A percentile compares a stretch with the other conserved stretches of the same genome.
Conservation (phyloP, 2,113 vertebrate genomes). For the Elaphurus davidianus region DNA sequence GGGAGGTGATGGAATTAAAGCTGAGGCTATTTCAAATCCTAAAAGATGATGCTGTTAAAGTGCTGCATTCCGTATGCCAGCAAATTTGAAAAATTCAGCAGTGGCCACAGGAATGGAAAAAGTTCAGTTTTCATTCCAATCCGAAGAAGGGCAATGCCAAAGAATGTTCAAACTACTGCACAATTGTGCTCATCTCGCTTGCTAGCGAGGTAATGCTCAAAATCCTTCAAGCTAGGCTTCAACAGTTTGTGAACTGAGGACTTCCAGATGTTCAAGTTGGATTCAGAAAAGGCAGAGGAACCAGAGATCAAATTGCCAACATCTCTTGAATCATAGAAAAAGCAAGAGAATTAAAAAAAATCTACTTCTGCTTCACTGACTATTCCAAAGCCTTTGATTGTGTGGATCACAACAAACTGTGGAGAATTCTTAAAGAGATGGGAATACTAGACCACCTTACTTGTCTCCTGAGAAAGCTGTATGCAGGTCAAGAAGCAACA, state of each 20-base stretch:
- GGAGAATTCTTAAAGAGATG: not conserved
- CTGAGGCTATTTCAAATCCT: not conserved
- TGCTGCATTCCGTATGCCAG: not conserved
- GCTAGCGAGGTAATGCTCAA: not conserved
- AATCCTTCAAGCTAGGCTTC: not conserved
- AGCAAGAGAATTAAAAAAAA: not conserved
- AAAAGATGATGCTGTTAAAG: not conserved
- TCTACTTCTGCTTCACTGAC: not conserved
- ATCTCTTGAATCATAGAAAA: not conserved
- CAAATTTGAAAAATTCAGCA: not conserved
- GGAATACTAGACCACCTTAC: not conserved
- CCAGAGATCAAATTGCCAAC: not conserved
- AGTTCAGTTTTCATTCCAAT: not conserved
- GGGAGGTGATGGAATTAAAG: not conserved
- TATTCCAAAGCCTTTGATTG: not conserved
- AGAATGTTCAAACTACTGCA: not conserved
- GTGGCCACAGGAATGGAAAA: not conserved
- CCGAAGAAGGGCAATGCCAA: not conserved
- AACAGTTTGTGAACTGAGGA: not conserved
- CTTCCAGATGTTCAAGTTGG: not conserved
- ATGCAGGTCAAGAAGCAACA: not conserved
- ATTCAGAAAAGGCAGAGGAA: not conserved
- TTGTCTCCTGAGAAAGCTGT: not conserved
- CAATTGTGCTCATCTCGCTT: not conserved
- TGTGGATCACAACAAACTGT: not conserved